These are phyloP conservation scores for Dolichomitus sp. DNA, from an alignment of 2,888 invertebrate genomes.

Conservation along the genomic window DNA sequence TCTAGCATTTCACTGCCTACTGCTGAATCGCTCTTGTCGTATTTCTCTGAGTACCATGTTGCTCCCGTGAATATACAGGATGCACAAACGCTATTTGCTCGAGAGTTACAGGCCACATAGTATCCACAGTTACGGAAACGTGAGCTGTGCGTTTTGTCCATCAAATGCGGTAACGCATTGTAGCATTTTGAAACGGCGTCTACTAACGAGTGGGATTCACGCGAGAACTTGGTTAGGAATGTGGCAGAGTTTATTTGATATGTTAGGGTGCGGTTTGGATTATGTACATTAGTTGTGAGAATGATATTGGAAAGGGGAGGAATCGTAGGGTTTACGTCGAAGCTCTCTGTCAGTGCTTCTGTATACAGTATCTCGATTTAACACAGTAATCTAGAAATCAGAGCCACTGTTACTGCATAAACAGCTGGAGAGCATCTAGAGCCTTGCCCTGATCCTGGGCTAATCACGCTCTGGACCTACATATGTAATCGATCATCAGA, in stretches of 20 bases:
- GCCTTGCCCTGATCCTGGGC: no score
- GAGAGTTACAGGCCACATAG: background rate
- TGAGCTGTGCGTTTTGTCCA: background rate
- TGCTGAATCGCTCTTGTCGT: conserved; percentile 15
- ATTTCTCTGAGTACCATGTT: background rate
- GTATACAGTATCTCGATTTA: no score
- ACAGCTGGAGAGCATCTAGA: no score
- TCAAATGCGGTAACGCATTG: background rate
- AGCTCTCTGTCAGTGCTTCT: no score
- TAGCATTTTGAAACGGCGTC: background rate
- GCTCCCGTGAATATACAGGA: background rate
- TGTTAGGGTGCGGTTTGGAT: background rate
- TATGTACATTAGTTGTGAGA: conserved; percentile 8
- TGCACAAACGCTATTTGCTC: conserved; percentile 15
- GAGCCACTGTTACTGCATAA: no score
- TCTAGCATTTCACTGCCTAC: conserved; percentile 15
- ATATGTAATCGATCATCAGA: no score
- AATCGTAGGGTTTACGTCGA: no score
- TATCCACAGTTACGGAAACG: background rate
- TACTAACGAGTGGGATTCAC: conserved; percentile 20
- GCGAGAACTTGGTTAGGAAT: conserved; percentile 59
- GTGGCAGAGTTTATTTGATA: conserved; percentile 24
- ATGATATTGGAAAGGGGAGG: background rate
- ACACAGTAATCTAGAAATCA: no score
- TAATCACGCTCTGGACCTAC: no score